Evolutionary conservation across 2,888 invertebrate species (phyloP), one percentile per base, ranked within the genome.

Genomic region (Eristalis intricaria): DNA sequence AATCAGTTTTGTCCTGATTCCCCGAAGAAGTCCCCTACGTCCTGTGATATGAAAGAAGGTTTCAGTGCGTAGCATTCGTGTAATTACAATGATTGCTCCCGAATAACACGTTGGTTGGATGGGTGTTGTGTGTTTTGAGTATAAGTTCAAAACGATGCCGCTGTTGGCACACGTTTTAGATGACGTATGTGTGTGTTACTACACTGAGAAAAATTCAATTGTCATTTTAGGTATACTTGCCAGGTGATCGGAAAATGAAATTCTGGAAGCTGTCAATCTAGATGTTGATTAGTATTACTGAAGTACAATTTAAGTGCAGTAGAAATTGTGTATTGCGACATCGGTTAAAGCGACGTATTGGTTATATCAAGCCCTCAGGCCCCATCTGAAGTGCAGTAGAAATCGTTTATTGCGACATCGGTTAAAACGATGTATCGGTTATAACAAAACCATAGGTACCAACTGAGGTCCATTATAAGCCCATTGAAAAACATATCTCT

Each of bases 31-130:
- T 32, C 56, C 38, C 65, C 11, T 7, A 15, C 19, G 11, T 23
- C 26, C 13, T n/a, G 66, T 65, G n/a, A 11, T 4, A 13, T 11
- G 13, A 38, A 38, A 38, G 38, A 11, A 10, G 32, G 32, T 32
- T 10, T 70, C 38, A 40, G 64, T 70, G 43, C 43, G 43, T 60
- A 26, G 10, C 15, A 60, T 60, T 71, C 11, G 26, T 35, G 64
- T 70, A 66, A 70, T 76, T 82, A 66, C 60, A 76, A 66, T 60
- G 65, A 61, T 60, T 70, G 64, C 26, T 65, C 58, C 35, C 58
- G 7, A 4, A 32, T 15, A 11, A 7, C 29, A 43, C 35, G 29
- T 22, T 40, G n/a, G 50, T 19, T 5, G 19, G 7, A 19, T 43
- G 43, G 43, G 15, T 4, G 13, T 7, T 70, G 56, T 29, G 13